A percentile compares a stretch with the other conserved stretches of the same genome.
phyloP scores from a whole-genome alignment of 92 coral and sea anemone species.

The Epizoanthus scotinus region DNA sequence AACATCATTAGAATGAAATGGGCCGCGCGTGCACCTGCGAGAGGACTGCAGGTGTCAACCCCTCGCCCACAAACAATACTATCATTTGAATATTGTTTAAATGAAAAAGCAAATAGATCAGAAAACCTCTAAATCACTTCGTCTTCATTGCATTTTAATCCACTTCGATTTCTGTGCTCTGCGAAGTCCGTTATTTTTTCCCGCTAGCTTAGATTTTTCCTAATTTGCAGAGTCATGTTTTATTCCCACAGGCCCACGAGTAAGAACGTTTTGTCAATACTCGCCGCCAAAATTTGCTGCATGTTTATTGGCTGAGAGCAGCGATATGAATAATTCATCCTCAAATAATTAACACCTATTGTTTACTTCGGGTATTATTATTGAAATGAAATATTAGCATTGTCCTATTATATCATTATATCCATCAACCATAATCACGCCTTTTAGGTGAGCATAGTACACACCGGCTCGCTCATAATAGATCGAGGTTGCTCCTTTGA shows the following conservation, averaged over 20 bases:
- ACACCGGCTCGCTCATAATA: conserved; percentile 78
- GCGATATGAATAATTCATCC: conserved; percentile 93
- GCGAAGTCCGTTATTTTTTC: conserved; percentile 27
- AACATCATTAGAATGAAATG: conserved; percentile 92
- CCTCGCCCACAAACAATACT: conserved; percentile 73
- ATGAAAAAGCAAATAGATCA: conserved; percentile 86
- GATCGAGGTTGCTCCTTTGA: conserved; percentile 96
- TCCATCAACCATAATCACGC: conserved; percentile 99
- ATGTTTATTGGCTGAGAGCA: conserved; percentile 81
- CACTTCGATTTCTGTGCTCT: conserved; percentile 40
- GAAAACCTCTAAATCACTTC: conserved; percentile 70
- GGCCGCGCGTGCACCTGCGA: conserved; percentile 86
- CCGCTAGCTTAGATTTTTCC: conserved; percentile 27
- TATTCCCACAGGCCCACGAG: conserved; percentile 65
- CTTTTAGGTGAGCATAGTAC: conserved; percentile 76
- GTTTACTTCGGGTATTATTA: conserved; percentile 98
- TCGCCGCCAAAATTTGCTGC: conserved; percentile 72
- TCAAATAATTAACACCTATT: conserved; percentile 99
- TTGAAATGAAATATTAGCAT: conserved; percentile 99
- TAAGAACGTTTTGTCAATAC: conserved; percentile 60
- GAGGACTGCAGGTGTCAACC: conserved; percentile 88
- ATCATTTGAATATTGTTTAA: conserved; percentile 89
- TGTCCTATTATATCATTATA: conserved; percentile 99
- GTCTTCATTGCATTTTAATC: conserved; percentile 54
- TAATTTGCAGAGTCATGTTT: conserved; percentile 33